Base-by-base conservation (phyloP, 1,140 invertebrate genomes). In the Bombus huntii region DNA sequence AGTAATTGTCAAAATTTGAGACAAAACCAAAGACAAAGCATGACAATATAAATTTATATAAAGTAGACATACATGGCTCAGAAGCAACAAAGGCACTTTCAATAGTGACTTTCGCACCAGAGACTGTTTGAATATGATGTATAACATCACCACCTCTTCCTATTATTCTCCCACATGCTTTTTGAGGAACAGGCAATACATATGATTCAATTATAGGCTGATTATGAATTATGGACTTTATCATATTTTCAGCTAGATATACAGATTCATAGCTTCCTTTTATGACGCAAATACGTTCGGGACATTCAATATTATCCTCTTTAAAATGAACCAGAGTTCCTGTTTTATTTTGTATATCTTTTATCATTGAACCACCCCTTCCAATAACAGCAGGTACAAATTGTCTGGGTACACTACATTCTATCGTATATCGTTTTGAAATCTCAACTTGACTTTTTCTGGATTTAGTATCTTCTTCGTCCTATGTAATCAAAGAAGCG, bases 111-210 rank as follows among this genome's bases (percentile, higher is more conserved):
- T 97, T 97, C 1, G 97, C 96, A 70, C 96, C 96, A 31, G 97
- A 97, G 6, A 91, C 89, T 82, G 95, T 95, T 66, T 96, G 96
- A 59, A 98, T 97, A n/a, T 96, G 93, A 82, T 96, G 96, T 81
- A 98, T 96, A 62, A 95, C 96, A 83, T 97, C 97, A 28, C 97
- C 97, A 85, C 96, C 96, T 62, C 96, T 92, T 66, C 97, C 97
- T 91, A 98, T 97, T 53, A 98, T 96, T 91, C 96, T 96, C 10
- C 97, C 97, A 83, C 96, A 95, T 83, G 96, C 94, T 92, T 95
- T 96, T 78, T 96, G 93, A 0, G 97, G 97, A 4, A 98, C 96
- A 57, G 94, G 95, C 57, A 98, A 96, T 83, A 96, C 96, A 83
- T 96, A 96, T 22, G 96, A 96, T 70, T 97, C 96, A 31, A 97